Evolutionary conservation across 2,113 vertebrate genomes (phyloP).

Genomic region (Hippolais icterina): DNA sequence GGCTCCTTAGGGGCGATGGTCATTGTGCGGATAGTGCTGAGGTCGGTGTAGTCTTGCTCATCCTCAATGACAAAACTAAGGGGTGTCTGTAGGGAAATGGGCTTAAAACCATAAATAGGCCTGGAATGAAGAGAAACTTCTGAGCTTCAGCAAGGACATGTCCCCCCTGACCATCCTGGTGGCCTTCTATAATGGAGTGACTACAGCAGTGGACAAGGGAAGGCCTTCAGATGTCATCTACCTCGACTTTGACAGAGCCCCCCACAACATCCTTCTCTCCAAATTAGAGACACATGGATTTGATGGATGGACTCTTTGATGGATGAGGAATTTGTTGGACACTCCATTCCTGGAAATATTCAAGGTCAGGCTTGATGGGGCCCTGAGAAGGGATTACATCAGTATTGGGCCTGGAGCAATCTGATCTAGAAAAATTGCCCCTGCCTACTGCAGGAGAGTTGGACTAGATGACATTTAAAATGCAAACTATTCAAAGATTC

Average conservation of each 20-base stretch:
- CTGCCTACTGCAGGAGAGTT: neutral
- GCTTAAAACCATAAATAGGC: neutral
- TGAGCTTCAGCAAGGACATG: neutral
- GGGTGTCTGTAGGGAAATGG: neutral
- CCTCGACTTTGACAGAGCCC: neutral
- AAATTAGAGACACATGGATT: neutral
- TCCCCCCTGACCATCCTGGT: rapidly evolving
- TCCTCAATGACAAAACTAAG: neutral
- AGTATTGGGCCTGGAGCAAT: neutral
- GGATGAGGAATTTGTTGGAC: neutral
- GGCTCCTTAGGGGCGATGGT: neutral
- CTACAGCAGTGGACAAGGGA: neutral
- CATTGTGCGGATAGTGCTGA: rapidly evolving
- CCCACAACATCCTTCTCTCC: neutral
- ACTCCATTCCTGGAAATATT: neutral
- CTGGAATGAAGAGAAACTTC: neutral
- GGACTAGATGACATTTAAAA: neutral
- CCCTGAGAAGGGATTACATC: neutral
- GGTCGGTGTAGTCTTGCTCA: neutral
- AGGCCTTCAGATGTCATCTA: neutral
- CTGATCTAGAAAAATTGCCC: neutral
- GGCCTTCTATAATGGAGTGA: neutral
- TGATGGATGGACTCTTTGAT: neutral
- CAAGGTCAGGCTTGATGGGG: neutral
- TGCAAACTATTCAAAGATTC: neutral